Conservation (phyloP, 2,888 invertebrate species). For the Zygaena filipendulae region DNA sequence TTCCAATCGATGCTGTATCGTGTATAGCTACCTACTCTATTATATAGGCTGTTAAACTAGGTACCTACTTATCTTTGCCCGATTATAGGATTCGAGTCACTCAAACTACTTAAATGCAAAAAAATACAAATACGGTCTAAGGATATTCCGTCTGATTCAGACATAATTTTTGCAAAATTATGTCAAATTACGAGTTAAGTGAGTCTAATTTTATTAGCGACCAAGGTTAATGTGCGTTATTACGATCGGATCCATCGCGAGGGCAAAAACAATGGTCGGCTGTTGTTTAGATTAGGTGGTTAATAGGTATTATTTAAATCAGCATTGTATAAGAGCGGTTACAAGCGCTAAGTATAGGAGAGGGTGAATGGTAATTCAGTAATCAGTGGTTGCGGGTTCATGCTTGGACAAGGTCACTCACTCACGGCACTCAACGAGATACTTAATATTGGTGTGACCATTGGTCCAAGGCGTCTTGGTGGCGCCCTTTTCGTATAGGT, state of each 20-base stretch:
- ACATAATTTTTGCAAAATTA: constrained; percentile 53
- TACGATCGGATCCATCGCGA: constrained; percentile 35
- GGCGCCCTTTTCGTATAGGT: too few species aligned
- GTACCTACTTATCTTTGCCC: constrained; percentile 15
- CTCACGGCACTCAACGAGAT: constrained; percentile 36
- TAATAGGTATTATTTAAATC: constrained; percentile 66
- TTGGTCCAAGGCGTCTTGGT: constrained; percentile 24
- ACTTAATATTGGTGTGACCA: constrained; percentile 34
- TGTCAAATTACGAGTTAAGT: constrained; percentile 52
- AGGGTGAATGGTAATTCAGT: constrained; percentile 58
- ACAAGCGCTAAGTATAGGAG: constrained; percentile 57
- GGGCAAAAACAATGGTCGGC: constrained; percentile 52
- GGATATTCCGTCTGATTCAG: constrained; percentile 55
- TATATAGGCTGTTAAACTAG: too few species aligned
- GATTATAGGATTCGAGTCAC: constrained; percentile 25
- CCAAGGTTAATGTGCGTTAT: constrained; percentile 55
- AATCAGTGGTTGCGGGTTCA: constrained; percentile 55
- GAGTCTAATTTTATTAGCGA: constrained; percentile 63
- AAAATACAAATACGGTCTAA: too few species aligned
- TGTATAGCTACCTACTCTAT: too few species aligned
- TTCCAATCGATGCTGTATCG: constrained; percentile 1
- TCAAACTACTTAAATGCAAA: too few species aligned
- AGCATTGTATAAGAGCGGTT: constrained; percentile 21
- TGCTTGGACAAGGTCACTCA: constrained; percentile 48
- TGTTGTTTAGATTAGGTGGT: constrained; percentile 56